Percentiles rank a stretch among this genome's conserved stretches.
These are phyloP conservation scores for Artibeus jamaicensis DNA, from an alignment of 2,797 vertebrate genomes.

Conservation along the genomic window DNA sequence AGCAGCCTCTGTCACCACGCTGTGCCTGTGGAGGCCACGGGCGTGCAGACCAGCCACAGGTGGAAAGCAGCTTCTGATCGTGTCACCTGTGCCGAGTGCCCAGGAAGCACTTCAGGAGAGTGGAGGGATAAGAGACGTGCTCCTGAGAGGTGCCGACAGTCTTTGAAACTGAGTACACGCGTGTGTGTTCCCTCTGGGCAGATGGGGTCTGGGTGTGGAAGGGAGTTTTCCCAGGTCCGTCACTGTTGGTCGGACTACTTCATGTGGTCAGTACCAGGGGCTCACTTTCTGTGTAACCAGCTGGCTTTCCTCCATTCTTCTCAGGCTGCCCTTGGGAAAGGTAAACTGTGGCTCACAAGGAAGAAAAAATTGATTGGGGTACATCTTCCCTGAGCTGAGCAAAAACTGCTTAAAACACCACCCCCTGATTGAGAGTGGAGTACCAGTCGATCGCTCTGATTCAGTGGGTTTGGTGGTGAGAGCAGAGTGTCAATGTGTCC, in stretches of 20 bases:
- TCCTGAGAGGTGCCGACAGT: neutral
- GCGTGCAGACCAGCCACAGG: neutral
- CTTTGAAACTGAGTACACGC: neutral
- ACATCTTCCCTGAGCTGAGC: neutral
- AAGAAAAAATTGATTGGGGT: neutral
- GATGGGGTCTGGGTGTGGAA: neutral
- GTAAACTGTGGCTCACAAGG: neutral
- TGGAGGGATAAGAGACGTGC: neutral
- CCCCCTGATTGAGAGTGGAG: neutral
- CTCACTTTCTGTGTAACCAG: neutral
- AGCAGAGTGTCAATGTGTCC: neutral
- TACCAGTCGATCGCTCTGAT: neutral
- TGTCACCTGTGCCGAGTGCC: neutral
- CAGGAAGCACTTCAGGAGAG: neutral
- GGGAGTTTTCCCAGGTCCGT: neutral
- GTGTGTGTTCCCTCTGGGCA: neutral
- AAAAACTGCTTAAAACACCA: neutral
- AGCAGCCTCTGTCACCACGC: neutral
- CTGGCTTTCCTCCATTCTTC: conserved; percentile 31
- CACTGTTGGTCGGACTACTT: neutral
- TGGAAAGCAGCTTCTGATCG: neutral
- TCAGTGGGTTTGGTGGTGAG: neutral
- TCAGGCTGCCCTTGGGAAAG: neutral
- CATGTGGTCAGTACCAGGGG: neutral
- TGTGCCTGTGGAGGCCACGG: neutral